Evolutionary conservation across 1,140 invertebrate species (phyloP).

Genomic region (Camponotus vicinus): DNA sequence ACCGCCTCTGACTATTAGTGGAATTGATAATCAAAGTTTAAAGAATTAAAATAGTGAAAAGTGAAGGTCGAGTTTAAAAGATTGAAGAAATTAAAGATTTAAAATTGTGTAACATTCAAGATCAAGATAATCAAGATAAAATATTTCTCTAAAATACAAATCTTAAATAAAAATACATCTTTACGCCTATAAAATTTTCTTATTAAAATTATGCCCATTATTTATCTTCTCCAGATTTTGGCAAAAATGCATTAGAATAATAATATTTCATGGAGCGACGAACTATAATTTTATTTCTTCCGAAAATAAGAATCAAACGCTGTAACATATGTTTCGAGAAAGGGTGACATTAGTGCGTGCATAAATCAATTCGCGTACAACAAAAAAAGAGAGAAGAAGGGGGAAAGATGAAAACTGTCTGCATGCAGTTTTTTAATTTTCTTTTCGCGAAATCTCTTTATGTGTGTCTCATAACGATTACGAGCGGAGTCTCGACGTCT

Average conservation of each 20-base stretch:
- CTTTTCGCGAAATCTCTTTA: slow-evolving; percentile 46
- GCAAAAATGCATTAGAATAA: background rate
- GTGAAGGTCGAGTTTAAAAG: background rate
- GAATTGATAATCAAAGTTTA: too few relatives aligned
- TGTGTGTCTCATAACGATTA: slow-evolving; percentile 25
- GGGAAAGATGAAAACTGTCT: background rate
- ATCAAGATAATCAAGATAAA: background rate
- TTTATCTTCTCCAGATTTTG: background rate
- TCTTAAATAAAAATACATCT: background rate
- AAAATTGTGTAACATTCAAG: background rate
- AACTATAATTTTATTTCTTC: background rate
- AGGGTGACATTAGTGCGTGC: background rate
- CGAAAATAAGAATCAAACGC: background rate
- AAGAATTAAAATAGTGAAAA: background rate
- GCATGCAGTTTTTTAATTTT: slow-evolving; percentile 33
- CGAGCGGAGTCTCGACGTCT: slow-evolving; percentile 33
- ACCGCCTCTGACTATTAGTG: too few relatives aligned
- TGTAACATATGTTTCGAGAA: background rate
- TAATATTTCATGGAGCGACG: background rate
- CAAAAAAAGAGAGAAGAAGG: background rate
- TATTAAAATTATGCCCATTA: background rate
- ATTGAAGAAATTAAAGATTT: too few relatives aligned
- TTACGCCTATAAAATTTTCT: background rate
- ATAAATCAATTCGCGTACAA: background rate
- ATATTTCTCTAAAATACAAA: background rate